Evolutionary conservation across 2,113 vertebrate genomes (phyloP), one percentile per base, ranked within the genome.

Genomic region (Gallinago jamesoni): DNA sequence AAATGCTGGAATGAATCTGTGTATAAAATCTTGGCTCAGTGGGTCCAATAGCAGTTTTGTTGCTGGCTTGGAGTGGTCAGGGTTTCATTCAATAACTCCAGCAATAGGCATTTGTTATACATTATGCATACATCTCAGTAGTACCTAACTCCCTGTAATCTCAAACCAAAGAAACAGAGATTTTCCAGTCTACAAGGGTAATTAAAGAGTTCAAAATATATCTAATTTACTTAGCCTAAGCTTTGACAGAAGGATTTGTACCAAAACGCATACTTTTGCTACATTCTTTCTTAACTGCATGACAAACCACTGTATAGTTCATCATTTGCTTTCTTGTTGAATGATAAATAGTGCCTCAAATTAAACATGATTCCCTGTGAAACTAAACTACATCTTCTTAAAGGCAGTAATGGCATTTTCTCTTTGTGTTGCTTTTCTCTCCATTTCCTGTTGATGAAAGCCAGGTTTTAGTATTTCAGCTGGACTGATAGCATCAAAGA

Each of bases 401-500:
- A 81, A 90, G 59, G 10, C 33, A 90, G 39, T 67, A 64, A 59
- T 81, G 23, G 70, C 12, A 69, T 62, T 79, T 89, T 92, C 92
- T 79, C 72, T 93, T 85, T 90, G 30, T 67, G 64, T 79, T 91
- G 37, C 23, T 79, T 68, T 67, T 55, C 48, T 69, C 53, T 50
- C 69, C 39, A 66, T 67, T 93, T 92, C 76, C 89, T 82, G 18
- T 35, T 76, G 92, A 94, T 91, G 92, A 97, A 92, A 96, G 57
- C n/a, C 69, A 73, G 53, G 15, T 84, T 90, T 96, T 75, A 43
- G 80, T 48, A 96, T 84, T 90, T 93, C 89, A 96, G 83, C 91
- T 96, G 93, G 93, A 92, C 92, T 87, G 97, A 97, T 97, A 97
- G 90, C 92, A 97, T 95, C 97, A 95, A 95, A 95, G 93, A 82